Base-by-base conservation (phyloP, 2,888 invertebrate genomes). In the Tetragonisca angustula region DNA sequence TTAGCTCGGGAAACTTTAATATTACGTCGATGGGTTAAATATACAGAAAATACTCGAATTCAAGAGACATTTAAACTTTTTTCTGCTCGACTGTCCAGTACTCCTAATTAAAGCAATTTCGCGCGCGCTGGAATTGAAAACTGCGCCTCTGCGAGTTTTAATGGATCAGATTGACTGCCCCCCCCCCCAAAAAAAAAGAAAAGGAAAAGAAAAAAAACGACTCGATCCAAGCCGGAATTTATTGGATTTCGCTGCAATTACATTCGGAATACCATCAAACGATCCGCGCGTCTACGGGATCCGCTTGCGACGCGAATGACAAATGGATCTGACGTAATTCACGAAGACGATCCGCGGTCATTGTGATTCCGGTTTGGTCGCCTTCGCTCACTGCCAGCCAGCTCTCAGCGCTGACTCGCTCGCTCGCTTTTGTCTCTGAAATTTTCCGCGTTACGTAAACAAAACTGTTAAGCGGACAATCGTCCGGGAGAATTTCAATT, bases 281-380 rank as follows among this genome's bases (percentile, higher is more conserved):
- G 76, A 81, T 69, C 52, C 50, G 59, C 76, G 73, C 69, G 67
- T 27, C 27, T 27, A 27, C 27, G 27, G 27, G 27, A 27, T 27
- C 49, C 56, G 75, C 69, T 72, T 80, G 80, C 80, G 64, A 73
- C 59, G 65, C 72, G 81, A 78, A 81, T 86, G 76, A 84, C 81
- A 84, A 86, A 86, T 76, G 84, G 76, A 73, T 59, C 78, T 84
- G 81, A 84, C 81, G 86, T 79, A 84, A 84, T 79, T 76, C 84
- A 21, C 61, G 56, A 79, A 79, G 83, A 81, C 81, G 77, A 83
- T 79, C 72, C 59, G 19, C 73, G 50, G 56, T 68, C 65, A 85
- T 84, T 86, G 84, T 61, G 81, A 84, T 84, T 86, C 86, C 62
- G n/a, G 24, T 0, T 73, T 75, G 70, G 84, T 76, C 62, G 49